These are phyloP conservation scores for Ursus arctos DNA, from an alignment of 2,113 vertebrate genomes.

Conservation along the genomic window DNA sequence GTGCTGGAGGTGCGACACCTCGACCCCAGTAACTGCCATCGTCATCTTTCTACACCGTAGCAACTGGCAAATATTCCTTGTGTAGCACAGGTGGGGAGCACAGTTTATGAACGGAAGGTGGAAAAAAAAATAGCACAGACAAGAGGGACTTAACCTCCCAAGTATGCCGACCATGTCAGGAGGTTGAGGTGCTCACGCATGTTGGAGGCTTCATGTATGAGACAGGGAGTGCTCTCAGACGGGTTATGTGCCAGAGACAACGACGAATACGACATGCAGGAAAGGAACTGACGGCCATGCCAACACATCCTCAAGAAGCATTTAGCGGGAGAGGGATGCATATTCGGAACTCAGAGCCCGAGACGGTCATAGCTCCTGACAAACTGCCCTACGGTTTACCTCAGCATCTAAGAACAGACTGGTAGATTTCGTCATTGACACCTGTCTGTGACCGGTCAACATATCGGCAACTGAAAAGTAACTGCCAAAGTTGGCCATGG, in stretches of 20 bases:
- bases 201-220: not conserved
- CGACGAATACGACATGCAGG: not conserved
- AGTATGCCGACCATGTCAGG: not conserved
- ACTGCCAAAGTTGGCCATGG: not conserved
- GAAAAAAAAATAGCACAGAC: not conserved
- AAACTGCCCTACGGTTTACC: not conserved
- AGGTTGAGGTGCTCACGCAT: not conserved
- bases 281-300: not conserved
- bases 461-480: not conserved
- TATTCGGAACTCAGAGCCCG: conserved; percentile 18
- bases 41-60: conserved; percentile 72
- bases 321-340: not conserved
- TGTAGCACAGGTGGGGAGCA: conserved; percentile 56
- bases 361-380: not conserved
- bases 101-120: conserved; percentile 52
- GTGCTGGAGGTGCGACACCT: conserved; percentile 52
- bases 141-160: not conserved
- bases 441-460: not conserved
- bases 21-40: conserved; percentile 59
- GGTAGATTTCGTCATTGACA: not conserved
- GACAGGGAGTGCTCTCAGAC: not conserved
- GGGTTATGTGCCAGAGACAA: not conserved
- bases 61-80: conserved; percentile 77
- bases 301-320: not conserved
- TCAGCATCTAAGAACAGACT: not conserved